Evolutionary conservation across 2,797 vertebrate genomes (phyloP).

Genomic region (Meda fulgida): DNA sequence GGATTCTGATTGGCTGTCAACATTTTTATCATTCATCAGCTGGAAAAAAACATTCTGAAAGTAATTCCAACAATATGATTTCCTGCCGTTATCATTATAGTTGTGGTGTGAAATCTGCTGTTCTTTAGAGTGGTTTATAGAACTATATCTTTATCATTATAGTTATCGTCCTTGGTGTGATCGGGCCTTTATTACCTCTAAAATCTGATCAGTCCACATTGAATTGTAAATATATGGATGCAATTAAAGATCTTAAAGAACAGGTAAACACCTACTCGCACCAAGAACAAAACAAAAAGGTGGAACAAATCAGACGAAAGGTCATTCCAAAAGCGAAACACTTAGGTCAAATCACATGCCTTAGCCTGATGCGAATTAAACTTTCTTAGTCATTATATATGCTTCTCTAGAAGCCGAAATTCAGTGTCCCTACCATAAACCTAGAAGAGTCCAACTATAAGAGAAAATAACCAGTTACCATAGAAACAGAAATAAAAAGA

Average conservation of each 20-base stretch:
- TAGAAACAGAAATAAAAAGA: background rate
- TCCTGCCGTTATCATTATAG: background rate
- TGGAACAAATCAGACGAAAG: background rate
- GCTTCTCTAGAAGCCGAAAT: background rate
- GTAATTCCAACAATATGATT: background rate
- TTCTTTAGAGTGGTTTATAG: background rate
- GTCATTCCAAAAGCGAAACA: background rate
- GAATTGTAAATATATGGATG: background rate
- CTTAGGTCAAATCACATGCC: background rate
- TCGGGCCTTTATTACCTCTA: background rate
- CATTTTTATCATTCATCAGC: background rate
- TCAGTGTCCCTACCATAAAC: background rate
- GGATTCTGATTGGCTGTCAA: background rate
- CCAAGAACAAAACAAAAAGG: background rate
- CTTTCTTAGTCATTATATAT: background rate
- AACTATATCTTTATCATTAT: background rate
- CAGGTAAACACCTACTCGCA: constrained; percentile 23
- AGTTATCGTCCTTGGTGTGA: background rate
- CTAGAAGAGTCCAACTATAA: background rate
- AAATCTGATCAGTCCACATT: background rate
- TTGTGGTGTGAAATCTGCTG: background rate
- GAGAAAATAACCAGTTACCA: background rate
- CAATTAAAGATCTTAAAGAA: background rate
- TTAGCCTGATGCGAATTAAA: background rate
- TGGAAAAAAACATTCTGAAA: background rate